Percentiles rank a stretch among this genome's conserved stretches.
Conservation (phyloP, 2,888 invertebrate genomes). For the Cataglyphis livida region DNA sequence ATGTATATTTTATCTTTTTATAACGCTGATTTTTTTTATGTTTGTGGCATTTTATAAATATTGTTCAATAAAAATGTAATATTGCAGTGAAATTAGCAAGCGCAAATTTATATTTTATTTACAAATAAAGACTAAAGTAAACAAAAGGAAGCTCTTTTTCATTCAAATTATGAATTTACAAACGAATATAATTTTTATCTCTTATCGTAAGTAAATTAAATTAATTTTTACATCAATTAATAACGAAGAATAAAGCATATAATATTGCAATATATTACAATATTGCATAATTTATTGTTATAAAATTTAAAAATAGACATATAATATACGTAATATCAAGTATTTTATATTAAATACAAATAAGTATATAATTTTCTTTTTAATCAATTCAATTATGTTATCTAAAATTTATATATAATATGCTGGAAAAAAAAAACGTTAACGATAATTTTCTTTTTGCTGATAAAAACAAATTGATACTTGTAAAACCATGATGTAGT, state of each 20-base stretch:
- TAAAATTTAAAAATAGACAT: not conserved
- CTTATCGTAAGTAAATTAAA: not conserved
- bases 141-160: not conserved
- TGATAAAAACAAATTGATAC: not conserved
- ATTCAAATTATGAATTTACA: constrained; percentile 14
- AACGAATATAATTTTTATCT: not conserved
- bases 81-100: not conserved
- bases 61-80: not conserved
- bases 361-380: not conserved
- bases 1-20: constrained; percentile 21
- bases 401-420: not conserved
- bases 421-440: not conserved
- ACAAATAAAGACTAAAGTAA: not conserved
- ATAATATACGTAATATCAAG: not conserved
- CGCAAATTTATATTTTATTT: not conserved
- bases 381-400: not conserved
- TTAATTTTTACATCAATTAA: not conserved
- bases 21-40: constrained; percentile 15
- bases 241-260: not conserved
- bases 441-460: not conserved
- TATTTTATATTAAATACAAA: not conserved
- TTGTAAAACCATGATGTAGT: not conserved
- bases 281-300: not conserved
- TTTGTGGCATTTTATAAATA: constrained; percentile 8
- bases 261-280: not conserved